These are phyloP conservation scores for Xestobium rufovillosum DNA, from an alignment of 2,888 invertebrate species.

Conservation along the genomic window DNA sequence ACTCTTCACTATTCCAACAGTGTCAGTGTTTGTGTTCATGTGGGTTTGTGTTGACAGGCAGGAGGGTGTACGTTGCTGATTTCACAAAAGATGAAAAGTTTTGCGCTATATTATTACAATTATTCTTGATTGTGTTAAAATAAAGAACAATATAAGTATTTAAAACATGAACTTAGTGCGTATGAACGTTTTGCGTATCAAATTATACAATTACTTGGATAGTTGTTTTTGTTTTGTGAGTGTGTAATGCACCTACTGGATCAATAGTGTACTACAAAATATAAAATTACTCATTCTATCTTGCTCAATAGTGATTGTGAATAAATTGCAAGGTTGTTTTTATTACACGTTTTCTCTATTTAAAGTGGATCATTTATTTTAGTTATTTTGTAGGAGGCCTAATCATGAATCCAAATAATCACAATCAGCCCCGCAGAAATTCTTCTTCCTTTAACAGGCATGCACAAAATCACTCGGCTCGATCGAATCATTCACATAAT, in stretches of 20 bases:
- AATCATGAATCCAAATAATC: slow-evolving; percentile 42
- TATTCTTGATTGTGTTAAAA: slow-evolving; percentile 17
- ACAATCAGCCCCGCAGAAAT: slow-evolving; percentile 39
- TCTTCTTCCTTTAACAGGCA: slow-evolving; percentile 40
- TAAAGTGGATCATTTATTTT: too few relatives aligned
- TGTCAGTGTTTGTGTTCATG: slow-evolving; percentile 31
- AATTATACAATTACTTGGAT: too few relatives aligned
- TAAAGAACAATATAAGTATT: too few relatives aligned
- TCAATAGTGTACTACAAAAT: slow-evolving; percentile 39
- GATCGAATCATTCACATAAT: slow-evolving; percentile 36
- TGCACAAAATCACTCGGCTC: slow-evolving; percentile 37
- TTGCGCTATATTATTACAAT: slow-evolving; percentile 23
- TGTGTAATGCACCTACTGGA: slow-evolving; percentile 35
- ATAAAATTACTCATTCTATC: slow-evolving; percentile 36
- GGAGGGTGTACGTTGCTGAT: slow-evolving; percentile 34
- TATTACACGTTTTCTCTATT: too few relatives aligned
- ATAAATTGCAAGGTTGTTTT: slow-evolving; percentile 15
- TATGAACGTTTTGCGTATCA: too few relatives aligned
- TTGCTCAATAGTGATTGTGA: slow-evolving; percentile 34
- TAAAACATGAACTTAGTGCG: too few relatives aligned
- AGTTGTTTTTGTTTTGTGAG: slow-evolving; percentile 28
- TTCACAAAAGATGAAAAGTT: slow-evolving; percentile 32
- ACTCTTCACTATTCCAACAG: too few relatives aligned
- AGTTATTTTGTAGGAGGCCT: too few relatives aligned
- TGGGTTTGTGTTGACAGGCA: slow-evolving; percentile 20